A percentile compares a stretch with the other conserved stretches of the same genome.
phyloP scores from a whole-genome alignment of 2,797 vertebrate genomes.

The Anguilla marmorata region DNA sequence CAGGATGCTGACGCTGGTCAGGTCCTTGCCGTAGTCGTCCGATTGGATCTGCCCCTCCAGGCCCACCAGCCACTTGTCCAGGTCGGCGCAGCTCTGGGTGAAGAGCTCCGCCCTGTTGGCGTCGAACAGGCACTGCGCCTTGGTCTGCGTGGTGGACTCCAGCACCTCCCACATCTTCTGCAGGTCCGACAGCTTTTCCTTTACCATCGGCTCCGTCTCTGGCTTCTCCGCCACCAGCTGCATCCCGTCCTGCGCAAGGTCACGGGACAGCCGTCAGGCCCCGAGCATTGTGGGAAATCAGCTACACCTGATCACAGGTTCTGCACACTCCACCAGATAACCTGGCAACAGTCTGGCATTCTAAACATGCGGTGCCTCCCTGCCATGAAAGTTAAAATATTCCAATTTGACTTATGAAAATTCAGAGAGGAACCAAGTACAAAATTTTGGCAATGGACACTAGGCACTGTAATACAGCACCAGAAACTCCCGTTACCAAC shows the following conservation, averaged over 20 bases:
- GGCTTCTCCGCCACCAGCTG: slow-evolving; percentile 93
- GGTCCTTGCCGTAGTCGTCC: slow-evolving; percentile 95
- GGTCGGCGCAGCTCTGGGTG: slow-evolving; percentile 95
- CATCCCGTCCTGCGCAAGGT: slow-evolving; percentile 85
- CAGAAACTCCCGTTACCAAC: too few relatives aligned
- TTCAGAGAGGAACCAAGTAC: not conserved
- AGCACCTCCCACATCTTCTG: slow-evolving; percentile 92
- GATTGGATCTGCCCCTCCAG: slow-evolving; percentile 92
- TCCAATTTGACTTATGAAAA: not conserved
- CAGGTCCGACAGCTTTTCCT: slow-evolving; percentile 86
- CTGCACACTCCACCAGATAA: not conserved
- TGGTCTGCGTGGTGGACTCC: slow-evolving; percentile 94
- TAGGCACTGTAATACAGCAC: too few relatives aligned
- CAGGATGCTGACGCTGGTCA: slow-evolving; percentile 96
- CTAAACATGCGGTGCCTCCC: not conserved
- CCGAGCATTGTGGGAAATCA: not conserved
- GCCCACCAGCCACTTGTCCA: slow-evolving; percentile 91
- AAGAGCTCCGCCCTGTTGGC: slow-evolving; percentile 98
- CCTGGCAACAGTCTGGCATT: not conserved
- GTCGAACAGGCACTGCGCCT: slow-evolving; percentile 95
- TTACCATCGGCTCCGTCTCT: slow-evolving; percentile 86
- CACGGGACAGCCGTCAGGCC: slow-evolving; percentile 54
- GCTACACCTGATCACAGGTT: not conserved
- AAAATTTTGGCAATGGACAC: not conserved
- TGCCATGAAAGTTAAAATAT: not conserved